Evolutionary conservation across 2,113 vertebrate species (phyloP).

Genomic region (Arothron firmamentum): DNA sequence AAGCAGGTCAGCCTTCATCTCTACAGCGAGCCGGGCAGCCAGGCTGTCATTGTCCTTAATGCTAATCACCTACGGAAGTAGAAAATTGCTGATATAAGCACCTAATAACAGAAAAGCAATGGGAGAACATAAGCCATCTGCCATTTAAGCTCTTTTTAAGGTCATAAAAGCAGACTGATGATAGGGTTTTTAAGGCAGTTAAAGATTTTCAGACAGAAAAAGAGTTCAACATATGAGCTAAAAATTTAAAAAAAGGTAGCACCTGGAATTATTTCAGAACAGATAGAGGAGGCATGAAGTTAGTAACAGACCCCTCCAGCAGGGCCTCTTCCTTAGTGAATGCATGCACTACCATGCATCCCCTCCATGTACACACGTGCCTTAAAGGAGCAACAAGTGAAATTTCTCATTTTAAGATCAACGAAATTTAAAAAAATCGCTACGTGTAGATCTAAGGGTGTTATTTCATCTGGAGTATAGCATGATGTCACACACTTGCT

Average conservation of each 20-base stretch:
- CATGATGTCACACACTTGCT: no score
- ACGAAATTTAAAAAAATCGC: no score
- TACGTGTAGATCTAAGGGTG: no score
- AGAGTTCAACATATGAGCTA: background rate
- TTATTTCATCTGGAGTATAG: no score
- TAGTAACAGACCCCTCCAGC: constrained; percentile 16
- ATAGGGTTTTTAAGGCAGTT: background rate
- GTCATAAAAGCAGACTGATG: background rate
- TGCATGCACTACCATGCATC: constrained; percentile 20
- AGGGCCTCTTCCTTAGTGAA: constrained; percentile 8
- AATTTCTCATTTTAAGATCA: no score
- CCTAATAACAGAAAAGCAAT: background rate
- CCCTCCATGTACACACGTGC: constrained; percentile 27
- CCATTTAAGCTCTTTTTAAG: background rate
- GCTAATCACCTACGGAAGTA: constrained; percentile 85
- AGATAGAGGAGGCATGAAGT: constrained; percentile 17
- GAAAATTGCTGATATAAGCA: constrained; percentile 24
- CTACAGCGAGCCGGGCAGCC: constrained; percentile 92
- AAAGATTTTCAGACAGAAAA: background rate
- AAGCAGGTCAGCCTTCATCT: constrained; percentile 96
- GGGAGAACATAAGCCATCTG: constrained; percentile 7
- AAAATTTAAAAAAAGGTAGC: background rate
- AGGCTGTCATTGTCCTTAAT: constrained; percentile 98
- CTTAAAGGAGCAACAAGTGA: background rate
- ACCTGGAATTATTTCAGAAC: constrained; percentile 1